phyloP scores from a whole-genome alignment of 2,888 invertebrate species.

The Bimastos eiseni region DNA sequence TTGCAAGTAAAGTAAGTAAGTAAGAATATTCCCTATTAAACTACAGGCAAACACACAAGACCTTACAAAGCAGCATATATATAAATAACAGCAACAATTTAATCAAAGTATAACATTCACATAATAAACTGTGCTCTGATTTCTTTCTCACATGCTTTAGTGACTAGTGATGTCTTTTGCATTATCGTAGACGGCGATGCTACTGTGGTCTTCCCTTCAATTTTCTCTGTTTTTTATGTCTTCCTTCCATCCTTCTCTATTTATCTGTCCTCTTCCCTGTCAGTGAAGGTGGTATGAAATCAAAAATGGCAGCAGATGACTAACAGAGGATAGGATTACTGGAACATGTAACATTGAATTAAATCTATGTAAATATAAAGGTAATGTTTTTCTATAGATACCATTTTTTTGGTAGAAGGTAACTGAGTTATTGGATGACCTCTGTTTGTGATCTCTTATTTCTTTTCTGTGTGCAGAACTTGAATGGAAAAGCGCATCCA shows the following conservation, averaged over 20 bases:
- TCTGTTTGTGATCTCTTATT: background rate
- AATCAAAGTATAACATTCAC: no score
- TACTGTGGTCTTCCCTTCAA: background rate
- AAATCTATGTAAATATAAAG: background rate
- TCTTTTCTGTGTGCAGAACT: background rate
- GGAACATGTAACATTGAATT: background rate
- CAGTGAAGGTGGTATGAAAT: background rate
- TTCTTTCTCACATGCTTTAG: no score
- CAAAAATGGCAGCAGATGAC: background rate
- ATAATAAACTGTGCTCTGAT: no score
- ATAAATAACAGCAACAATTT: no score
- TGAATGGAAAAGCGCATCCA: slow-evolving; percentile 13
- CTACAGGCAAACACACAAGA: no score
- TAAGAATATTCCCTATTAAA: no score
- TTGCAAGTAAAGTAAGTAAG: no score
- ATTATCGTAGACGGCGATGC: no score
- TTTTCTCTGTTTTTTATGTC: background rate
- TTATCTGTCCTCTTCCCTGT: no score
- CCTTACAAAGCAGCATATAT: no score
- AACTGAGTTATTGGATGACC: background rate
- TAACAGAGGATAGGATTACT: background rate
- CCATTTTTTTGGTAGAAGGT: background rate
- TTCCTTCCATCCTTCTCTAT: background rate
- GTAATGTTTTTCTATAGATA: no score
- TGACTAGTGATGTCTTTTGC: no score